Conservation (phyloP, 2,113 vertebrate genomes). For the Ictalurus furcatus region DNA sequence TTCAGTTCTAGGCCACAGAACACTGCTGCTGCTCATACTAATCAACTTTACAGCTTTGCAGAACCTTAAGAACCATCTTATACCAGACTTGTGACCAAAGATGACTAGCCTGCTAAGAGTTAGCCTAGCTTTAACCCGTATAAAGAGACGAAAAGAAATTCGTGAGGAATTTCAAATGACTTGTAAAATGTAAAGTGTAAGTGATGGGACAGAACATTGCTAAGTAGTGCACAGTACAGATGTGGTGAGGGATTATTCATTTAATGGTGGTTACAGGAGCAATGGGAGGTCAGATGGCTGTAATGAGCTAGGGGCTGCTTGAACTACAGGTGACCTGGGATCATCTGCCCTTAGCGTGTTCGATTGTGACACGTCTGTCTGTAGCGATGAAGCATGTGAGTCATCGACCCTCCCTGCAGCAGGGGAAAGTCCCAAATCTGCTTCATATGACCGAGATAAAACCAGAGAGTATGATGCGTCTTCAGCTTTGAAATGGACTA, state of each 20-base stretch:
- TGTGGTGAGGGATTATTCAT: not conserved
- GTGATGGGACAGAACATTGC: not conserved
- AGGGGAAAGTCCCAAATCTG: conserved; percentile 20
- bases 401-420: not conserved
- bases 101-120: not conserved
- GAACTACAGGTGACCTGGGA: conserved; percentile 15
- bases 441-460: conserved; percentile 19
- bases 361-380: not conserved
- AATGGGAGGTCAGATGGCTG: not conserved
- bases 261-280: not conserved
- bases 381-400: not conserved
- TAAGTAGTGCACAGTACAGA: not conserved
- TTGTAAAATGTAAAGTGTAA: not conserved
- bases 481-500: not conserved
- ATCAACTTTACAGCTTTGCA: not conserved
- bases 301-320: not conserved
- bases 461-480: not conserved
- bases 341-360: not conserved
- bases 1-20: not conserved
- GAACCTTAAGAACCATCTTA: not conserved
- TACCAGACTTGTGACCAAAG: not conserved
- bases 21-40: not conserved
- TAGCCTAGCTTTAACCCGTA: not conserved
- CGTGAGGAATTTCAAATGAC: not conserved
- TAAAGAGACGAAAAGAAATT: not conserved